These are phyloP conservation scores for Myopa testacea DNA, from an alignment of 2,888 invertebrate species.

Conservation along the genomic window DNA sequence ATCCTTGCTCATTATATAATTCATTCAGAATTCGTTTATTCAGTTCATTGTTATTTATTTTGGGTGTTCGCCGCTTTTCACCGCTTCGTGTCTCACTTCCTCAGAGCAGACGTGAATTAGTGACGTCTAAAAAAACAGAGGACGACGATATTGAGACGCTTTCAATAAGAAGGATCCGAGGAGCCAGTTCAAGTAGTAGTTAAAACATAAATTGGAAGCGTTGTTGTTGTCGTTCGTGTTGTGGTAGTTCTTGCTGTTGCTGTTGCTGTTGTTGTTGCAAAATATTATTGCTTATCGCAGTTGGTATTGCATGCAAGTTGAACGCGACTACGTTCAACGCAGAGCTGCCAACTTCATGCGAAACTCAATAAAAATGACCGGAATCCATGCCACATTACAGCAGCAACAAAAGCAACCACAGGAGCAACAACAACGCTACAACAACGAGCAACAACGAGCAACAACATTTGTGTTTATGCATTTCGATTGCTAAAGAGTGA, in stretches of 20 bases:
- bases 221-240: slow-evolving; percentile 15
- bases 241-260: slow-evolving; percentile 5
- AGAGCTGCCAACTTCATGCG: slow-evolving; percentile 24
- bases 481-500: slow-evolving; percentile 31
- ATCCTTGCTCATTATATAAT: too few species aligned
- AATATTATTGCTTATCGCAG: slow-evolving; percentile 30
- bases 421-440: slow-evolving; percentile 12
- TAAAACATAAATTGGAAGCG: slow-evolving; percentile 28
- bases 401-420: slow-evolving; percentile 11
- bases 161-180: slow-evolving; percentile 22
- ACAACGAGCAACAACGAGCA: not conserved
- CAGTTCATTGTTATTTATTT: slow-evolving; percentile 29
- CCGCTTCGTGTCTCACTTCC: not conserved
- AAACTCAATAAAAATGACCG: slow-evolving; percentile 19
- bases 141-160: slow-evolving; percentile 6
- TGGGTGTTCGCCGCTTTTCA: not conserved
- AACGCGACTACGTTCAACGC: not conserved
- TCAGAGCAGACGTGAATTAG: slow-evolving; percentile 11
- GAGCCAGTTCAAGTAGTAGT: slow-evolving; percentile 8
- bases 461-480: slow-evolving; percentile 24
- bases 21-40: not conserved
- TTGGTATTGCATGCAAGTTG: slow-evolving; percentile 32
- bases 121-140: not conserved
- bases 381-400: slow-evolving; percentile 28
- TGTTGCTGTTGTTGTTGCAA: not conserved